Evolutionary conservation across 1,140 invertebrate genomes (phyloP).

Genomic region (Sminthurides bifidus): DNA sequence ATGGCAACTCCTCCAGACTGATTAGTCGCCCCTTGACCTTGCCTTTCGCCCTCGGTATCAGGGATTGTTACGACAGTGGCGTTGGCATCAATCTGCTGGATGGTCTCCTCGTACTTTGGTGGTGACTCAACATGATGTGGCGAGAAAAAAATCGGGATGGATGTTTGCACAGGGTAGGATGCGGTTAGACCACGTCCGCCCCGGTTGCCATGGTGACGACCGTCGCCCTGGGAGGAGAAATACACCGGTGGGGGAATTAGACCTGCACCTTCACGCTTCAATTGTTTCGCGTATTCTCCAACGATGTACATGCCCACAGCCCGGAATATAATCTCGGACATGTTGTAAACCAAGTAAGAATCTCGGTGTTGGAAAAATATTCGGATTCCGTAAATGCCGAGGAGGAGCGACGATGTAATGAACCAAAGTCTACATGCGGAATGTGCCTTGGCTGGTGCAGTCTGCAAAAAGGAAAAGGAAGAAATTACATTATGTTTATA

Average conservation of each 20-base stretch:
- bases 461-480: too few relatives aligned
- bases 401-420: background rate
- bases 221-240: background rate
- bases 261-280: background rate
- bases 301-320: constrained; percentile 7
- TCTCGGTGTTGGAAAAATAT: background rate
- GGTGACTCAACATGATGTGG: background rate
- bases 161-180: too few relatives aligned
- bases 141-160: background rate
- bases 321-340: constrained; percentile 7
- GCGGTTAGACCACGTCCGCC: background rate
- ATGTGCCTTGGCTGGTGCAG: background rate
- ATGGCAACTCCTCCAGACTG: too few relatives aligned
- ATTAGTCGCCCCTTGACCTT: too few relatives aligned
- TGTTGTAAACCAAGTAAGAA: background rate
- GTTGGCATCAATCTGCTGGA: too few relatives aligned
- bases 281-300: constrained; percentile 2
- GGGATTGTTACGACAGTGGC: too few relatives aligned
- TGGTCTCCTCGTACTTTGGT: constrained; percentile 1
- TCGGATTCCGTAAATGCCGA: background rate
- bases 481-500: too few relatives aligned
- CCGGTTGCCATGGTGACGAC: background rate
- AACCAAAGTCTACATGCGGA: background rate
- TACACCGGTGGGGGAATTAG: background rate
- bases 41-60: too few relatives aligned